Evolutionary conservation across 2,113 vertebrate species (phyloP).

Genomic region (Bujurquina vittata): DNA sequence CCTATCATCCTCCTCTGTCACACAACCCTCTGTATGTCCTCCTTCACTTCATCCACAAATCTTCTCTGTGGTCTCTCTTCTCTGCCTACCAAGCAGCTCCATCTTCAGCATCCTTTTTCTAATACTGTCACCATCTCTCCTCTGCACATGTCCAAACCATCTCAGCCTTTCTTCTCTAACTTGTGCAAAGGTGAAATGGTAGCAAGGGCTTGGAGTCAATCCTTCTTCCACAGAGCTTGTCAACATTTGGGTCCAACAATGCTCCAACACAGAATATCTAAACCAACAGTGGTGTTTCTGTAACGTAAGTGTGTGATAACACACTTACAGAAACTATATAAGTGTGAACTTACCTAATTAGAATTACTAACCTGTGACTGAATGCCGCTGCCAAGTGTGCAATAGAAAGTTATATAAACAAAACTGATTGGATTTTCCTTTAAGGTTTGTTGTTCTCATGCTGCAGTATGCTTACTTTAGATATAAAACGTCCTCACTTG

Average conservation of each 20-base stretch:
- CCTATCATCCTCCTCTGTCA: background rate
- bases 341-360: background rate
- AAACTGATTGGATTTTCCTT: no score
- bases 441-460: background rate
- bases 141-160: background rate
- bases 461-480: background rate
- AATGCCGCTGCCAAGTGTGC: background rate
- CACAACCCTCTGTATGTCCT: background rate
- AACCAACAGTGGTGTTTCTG: no score
- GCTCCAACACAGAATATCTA: no score
- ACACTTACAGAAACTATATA: no score
- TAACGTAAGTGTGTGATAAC: no score
- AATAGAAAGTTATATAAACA: background rate
- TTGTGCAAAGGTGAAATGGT: no score
- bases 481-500: no score
- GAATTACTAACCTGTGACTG: background rate
- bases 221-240: no score
- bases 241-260: no score
- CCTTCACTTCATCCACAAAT: background rate
- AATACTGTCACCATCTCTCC: fast-evolving
- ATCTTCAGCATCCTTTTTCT: background rate
- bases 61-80: background rate
- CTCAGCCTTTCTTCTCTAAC: no score
- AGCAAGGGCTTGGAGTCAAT: no score
- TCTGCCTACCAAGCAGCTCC: background rate